A percentile compares a stretch with the other conserved stretches of the same genome.
Conservation (phyloP, 2,888 invertebrate species). For the Monochamus alternatus region DNA sequence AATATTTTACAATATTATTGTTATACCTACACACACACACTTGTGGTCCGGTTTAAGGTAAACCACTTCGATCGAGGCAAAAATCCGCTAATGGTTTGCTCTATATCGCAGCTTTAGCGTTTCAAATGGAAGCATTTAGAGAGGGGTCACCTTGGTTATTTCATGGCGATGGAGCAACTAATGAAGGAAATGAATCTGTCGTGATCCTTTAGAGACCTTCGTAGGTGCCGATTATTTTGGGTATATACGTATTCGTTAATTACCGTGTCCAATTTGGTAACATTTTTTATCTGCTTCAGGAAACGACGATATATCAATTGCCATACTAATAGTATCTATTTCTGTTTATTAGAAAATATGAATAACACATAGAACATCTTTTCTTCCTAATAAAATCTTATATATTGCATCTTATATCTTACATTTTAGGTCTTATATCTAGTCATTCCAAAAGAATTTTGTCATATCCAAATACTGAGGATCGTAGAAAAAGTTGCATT, state of each 20-base stretch:
- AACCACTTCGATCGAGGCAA: constrained; percentile 36
- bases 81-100: not conserved
- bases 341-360: not conserved
- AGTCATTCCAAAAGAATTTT: too few relatives aligned
- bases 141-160: constrained; percentile 1
- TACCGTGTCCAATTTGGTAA: not conserved
- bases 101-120: not conserved
- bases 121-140: not conserved
- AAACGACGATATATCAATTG: not conserved
- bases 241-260: not conserved
- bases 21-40: constrained; percentile 35
- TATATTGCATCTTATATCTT: too few relatives aligned
- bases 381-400: too few relatives aligned
- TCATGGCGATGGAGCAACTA: not conserved
- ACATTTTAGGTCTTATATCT: too few relatives aligned
- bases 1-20: constrained; percentile 43
- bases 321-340: too few relatives aligned
- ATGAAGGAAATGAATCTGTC: constrained; percentile 1
- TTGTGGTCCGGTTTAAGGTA: constrained; percentile 42
- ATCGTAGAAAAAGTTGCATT: too few relatives aligned
- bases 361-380: too few relatives aligned
- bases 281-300: not conserved
- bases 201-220: constrained; percentile 6
- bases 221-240: not conserved
- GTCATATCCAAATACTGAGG: too few relatives aligned